phyloP scores from a whole-genome alignment of 2,888 invertebrate species.

The Melieria picta region DNA sequence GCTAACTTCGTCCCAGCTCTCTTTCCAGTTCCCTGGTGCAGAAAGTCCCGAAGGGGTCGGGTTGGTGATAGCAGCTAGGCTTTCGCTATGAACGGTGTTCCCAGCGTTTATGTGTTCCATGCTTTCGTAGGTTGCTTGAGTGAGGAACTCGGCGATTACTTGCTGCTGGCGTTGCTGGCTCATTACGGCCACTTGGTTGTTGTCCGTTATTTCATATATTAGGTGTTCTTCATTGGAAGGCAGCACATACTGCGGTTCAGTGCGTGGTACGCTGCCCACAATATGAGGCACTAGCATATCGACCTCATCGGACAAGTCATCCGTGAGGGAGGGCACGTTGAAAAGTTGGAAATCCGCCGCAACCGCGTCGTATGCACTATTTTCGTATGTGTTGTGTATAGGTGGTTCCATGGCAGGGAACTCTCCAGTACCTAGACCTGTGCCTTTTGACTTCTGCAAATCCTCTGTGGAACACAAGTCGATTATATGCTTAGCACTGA shows the following conservation, averaged over 20 bases:
- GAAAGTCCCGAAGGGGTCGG: no score
- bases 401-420: slow-evolving; percentile 18
- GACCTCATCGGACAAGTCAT: slow-evolving; percentile 42
- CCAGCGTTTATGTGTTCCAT: slow-evolving; percentile 14
- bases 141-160: slow-evolving; percentile 57
- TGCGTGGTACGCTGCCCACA: slow-evolving; percentile 15
- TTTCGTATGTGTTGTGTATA: slow-evolving; percentile 11
- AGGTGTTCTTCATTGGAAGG: slow-evolving; percentile 42
- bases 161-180: slow-evolving; percentile 59
- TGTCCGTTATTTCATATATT: slow-evolving; percentile 57
- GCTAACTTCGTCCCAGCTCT: neutral
- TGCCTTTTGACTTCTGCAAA: slow-evolving; percentile 35
- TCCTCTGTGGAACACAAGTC: slow-evolving; percentile 41
- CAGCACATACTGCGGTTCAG: slow-evolving; percentile 39
- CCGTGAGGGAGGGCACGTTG: slow-evolving; percentile 58
- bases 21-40: no score
- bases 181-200: slow-evolving; percentile 54
- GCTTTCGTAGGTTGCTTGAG: slow-evolving; percentile 54
- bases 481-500: slow-evolving; percentile 44
- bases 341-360: slow-evolving; percentile 53
- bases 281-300: slow-evolving; percentile 13
- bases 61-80: no score
- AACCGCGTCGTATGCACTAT: slow-evolving; percentile 39
- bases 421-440: slow-evolving; percentile 6
- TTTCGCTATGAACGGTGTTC: no score